A percentile compares a stretch with the other conserved stretches of the same genome.
Evolutionary conservation across 2,888 invertebrate species (phyloP).

Genomic region (Malachius bipustulatus): DNA sequence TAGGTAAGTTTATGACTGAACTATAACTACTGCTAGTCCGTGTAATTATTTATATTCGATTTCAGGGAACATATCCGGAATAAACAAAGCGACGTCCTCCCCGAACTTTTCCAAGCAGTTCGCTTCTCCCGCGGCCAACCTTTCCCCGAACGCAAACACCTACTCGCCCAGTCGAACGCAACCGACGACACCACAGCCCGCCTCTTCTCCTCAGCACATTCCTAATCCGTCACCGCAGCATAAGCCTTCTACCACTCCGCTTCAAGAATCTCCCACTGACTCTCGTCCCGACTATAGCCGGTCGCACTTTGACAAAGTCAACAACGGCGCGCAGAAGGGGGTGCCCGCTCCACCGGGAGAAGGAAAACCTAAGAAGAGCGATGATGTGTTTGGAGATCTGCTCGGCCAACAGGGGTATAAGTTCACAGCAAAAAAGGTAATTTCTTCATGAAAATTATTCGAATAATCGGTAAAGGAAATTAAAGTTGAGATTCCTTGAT

Average conservation of each 20-base stretch:
- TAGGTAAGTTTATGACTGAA: slow-evolving; percentile 42
- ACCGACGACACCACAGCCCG: slow-evolving; percentile 2
- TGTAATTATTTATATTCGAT: no score
- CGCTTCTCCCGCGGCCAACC: no score
- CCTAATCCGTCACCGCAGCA: slow-evolving; percentile 34
- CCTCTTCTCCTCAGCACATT: slow-evolving; percentile 17
- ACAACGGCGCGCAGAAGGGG: slow-evolving; percentile 20
- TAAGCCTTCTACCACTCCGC: slow-evolving; percentile 26
- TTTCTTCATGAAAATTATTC: no score
- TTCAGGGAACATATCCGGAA: no score
- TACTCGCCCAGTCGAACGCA: background rate
- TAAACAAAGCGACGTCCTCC: no score
- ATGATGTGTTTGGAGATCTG: slow-evolving; percentile 81
- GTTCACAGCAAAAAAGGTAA: slow-evolving; percentile 59
- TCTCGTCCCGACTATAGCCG: slow-evolving; percentile 49
- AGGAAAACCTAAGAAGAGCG: slow-evolving; percentile 33
- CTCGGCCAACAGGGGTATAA: slow-evolving; percentile 83
- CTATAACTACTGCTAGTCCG: no score
- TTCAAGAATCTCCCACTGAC: slow-evolving; percentile 35
- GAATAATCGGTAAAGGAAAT: no score
- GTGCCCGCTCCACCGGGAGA: slow-evolving; percentile 22
- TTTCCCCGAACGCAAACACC: background rate
- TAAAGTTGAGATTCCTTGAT: no score
- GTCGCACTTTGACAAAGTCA: slow-evolving; percentile 54
- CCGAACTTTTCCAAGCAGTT: background rate